phyloP scores from a whole-genome alignment of 1,140 invertebrate species.

The Drosophila kepulauana region DNA sequence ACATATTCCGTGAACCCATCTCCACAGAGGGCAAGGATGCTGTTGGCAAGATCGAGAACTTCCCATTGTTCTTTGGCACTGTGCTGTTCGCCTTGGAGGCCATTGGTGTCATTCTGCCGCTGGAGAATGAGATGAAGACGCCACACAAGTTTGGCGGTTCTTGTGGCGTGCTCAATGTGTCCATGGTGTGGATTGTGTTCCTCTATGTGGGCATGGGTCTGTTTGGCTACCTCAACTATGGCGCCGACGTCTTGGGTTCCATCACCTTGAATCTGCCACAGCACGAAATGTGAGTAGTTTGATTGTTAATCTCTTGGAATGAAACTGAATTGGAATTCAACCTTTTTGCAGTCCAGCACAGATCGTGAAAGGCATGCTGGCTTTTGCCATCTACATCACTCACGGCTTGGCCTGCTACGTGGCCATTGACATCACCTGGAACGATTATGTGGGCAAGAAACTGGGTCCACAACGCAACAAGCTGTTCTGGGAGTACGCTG shows the following conservation, averaged over 20 bases:
- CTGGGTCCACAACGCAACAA: conserved; percentile 81
- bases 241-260: conserved; percentile 87
- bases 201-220: conserved; percentile 91
- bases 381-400: conserved; percentile 91
- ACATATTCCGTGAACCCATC: conserved; percentile 87
- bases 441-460: conserved; percentile 86
- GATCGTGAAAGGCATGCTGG: conserved; percentile 90
- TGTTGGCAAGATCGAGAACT: conserved; percentile 86
- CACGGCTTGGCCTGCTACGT: conserved; percentile 95
- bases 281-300: conserved; percentile 86
- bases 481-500: conserved; percentile 88
- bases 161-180: conserved; percentile 90
- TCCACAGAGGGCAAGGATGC: conserved; percentile 85
- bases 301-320: conserved; percentile 31
- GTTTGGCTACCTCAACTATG: conserved; percentile 91
- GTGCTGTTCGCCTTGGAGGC: conserved; percentile 92
- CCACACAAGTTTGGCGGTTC: conserved; percentile 89
- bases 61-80: conserved; percentile 90
- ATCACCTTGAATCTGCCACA: conserved; percentile 89
- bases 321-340: conserved; percentile 4
- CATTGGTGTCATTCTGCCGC: conserved; percentile 91
- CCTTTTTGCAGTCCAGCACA: conserved; percentile 87
- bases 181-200: conserved; percentile 89
- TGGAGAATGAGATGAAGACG: conserved; percentile 93
- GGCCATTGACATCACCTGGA: conserved; percentile 94